phyloP scores from a whole-genome alignment of 1,140 invertebrate genomes.

The Neodiprion fabricii region DNA sequence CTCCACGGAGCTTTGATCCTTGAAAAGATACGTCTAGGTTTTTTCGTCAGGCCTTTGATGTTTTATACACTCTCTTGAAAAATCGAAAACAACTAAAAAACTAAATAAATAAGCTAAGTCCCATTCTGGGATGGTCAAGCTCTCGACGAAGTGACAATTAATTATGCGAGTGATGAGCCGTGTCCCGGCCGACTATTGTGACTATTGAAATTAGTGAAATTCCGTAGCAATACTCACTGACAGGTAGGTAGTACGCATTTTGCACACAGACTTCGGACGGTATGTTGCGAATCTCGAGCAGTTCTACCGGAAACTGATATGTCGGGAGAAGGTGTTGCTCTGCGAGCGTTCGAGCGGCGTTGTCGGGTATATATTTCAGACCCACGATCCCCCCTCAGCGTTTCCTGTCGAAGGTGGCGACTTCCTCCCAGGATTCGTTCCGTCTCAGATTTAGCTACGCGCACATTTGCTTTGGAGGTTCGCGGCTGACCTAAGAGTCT shows the following conservation, averaged over 20 bases:
- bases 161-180: too few species aligned
- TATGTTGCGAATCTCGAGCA: not conserved
- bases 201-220: not conserved
- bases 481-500: not conserved
- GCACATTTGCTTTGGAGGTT: not conserved
- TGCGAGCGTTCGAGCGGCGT: not conserved
- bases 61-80: too few species aligned
- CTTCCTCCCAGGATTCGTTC: conserved; percentile 4
- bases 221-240: not conserved
- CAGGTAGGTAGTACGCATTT: not conserved
- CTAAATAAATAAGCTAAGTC: too few species aligned
- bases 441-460: not conserved
- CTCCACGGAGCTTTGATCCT: too few species aligned
- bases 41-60: too few species aligned
- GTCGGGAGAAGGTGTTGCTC: not conserved
- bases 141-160: too few species aligned
- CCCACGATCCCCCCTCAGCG: not conserved
- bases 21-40: too few species aligned
- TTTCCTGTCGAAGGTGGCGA: not conserved
- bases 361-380: not conserved
- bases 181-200: not conserved
- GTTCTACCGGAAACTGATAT: not conserved
- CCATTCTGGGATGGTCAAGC: too few species aligned
- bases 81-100: too few species aligned
- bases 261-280: not conserved